Evolutionary conservation across 1,140 invertebrate species (phyloP).

Genomic region (Heliconius congener): DNA sequence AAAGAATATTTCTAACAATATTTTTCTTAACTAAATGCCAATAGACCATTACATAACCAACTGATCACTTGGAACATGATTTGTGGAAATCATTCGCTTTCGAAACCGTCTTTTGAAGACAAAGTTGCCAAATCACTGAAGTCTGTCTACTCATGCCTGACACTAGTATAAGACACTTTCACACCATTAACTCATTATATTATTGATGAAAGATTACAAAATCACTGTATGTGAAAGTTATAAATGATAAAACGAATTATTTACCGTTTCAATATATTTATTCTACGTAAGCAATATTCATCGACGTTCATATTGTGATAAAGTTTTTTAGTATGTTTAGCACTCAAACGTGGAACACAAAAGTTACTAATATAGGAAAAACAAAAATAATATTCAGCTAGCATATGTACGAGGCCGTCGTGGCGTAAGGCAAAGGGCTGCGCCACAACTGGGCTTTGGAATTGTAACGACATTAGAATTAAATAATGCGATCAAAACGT

Average conservation of each 20-base stretch:
- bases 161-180: constrained; percentile 22
- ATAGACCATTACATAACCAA: constrained; percentile 21
- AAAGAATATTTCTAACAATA: constrained; percentile 2
- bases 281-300: background rate
- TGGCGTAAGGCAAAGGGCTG: too few species aligned
- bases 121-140: constrained; percentile 32
- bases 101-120: constrained; percentile 18
- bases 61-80: constrained; percentile 16
- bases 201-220: background rate
- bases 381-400: too few species aligned
- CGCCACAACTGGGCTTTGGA: too few species aligned
- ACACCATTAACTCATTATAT: constrained; percentile 4
- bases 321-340: too few species aligned
- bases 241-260: background rate
- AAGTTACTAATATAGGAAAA: too few species aligned
- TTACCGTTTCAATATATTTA: background rate
- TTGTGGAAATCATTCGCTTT: constrained; percentile 25
- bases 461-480: background rate
- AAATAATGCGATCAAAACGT: background rate
- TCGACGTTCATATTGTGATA: background rate
- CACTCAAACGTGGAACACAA: too few species aligned
- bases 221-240: background rate
- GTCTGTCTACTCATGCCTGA: constrained; percentile 21
- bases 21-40: background rate
- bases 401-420: too few species aligned